Evolutionary conservation across 2,113 vertebrate species (phyloP).

Genomic region (Mohoua ochrocephala): DNA sequence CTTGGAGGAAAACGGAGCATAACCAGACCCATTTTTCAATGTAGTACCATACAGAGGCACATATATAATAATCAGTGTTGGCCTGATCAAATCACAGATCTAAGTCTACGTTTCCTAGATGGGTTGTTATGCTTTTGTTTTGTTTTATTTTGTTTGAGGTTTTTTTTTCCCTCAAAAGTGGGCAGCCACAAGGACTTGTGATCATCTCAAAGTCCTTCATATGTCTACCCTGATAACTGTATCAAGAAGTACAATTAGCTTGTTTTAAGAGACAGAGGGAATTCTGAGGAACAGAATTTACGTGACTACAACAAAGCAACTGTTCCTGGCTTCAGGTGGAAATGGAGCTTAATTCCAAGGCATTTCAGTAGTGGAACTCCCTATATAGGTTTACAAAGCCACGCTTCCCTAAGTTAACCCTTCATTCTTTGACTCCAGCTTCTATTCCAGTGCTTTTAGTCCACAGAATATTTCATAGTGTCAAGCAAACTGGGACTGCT

Average conservation of each 20-base stretch:
- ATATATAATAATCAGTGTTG: neutral
- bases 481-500: neutral
- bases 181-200: neutral
- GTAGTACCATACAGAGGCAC: neutral
- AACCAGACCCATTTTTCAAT: neutral
- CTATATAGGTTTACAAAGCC: neutral
- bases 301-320: neutral
- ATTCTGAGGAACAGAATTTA: neutral
- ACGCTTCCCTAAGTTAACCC: neutral
- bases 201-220: neutral
- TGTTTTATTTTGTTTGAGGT: neutral
- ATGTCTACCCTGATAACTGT: neutral
- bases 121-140: rapidly evolving
- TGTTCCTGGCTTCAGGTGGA: neutral
- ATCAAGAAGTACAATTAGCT: neutral
- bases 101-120: neutral
- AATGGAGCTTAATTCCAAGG: neutral
- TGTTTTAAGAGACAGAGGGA: neutral
- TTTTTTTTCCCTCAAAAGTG: neutral
- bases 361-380: neutral
- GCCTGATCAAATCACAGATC: neutral
- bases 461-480: neutral
- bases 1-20: neutral
- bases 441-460: neutral
- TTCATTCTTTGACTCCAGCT: neutral